Evolutionary conservation across 2,888 invertebrate genomes (phyloP), one percentile per base, ranked within the genome.

Genomic region (Sialis lutaria): DNA sequence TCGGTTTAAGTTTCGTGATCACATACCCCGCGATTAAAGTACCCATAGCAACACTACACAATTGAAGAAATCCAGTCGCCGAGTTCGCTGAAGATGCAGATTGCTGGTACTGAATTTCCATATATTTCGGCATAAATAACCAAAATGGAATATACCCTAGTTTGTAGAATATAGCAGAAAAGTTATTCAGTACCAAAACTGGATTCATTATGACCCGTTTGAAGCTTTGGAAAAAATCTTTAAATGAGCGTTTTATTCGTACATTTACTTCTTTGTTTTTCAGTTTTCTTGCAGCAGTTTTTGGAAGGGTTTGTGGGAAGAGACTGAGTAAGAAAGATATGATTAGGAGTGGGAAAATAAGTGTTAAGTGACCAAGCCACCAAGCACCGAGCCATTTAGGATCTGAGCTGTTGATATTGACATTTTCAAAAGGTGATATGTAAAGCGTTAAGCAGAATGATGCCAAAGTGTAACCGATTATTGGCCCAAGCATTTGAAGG

Each of bases 371-470:
- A 1, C 82, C 83, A 43, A 83, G 57, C 84, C 84, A 86, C 84
- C 84, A 85, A 12, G 85, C 84, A 1, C 85, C 85, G 40, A 85
- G 64, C 85, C 85, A 86, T 53, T 82, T 69, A 1, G 83, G 82
- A 64, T 84, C 82, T 48, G 69, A 68, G 49, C 70, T 75, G 12
- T 69, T 72, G 49, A 84, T 77, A 2, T 74, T 75, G 4, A 79
- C 79, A 40, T 73, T 76, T 49, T 79, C 57, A 6, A 69, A 67
- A 3, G 79, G 80, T 5, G 75, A 75, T 34, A 81, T 77, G 56
- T 80, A 81, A 40, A 79, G 61, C 52, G 77, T 74, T 12, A 81
- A 61, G 41, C 77, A 77, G 51, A 78, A 67, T 2, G 77, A 79
- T 4, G 77, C 79, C 48, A 79, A 56, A 0, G 74, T 73, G 55